These are phyloP conservation scores for Troides oblongomaculatus DNA, from an alignment of 2,888 invertebrate genomes.

Conservation along the genomic window DNA sequence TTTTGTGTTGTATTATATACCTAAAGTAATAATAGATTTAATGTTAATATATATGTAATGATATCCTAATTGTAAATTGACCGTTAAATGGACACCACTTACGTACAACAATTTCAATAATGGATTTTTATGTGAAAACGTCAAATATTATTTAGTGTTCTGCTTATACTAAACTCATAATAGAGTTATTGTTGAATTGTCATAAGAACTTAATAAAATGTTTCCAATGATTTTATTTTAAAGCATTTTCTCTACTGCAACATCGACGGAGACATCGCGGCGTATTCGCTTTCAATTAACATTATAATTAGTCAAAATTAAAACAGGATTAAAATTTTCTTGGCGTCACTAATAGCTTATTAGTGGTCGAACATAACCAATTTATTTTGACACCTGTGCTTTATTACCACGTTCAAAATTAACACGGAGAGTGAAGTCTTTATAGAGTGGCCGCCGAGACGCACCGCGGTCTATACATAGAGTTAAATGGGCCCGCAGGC, in stretches of 20 bases:
- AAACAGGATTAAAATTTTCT: constrained; percentile 70
- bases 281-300: constrained; percentile 52
- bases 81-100: too few species aligned
- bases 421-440: constrained; percentile 32
- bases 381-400: constrained; percentile 35
- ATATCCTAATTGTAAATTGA: too few species aligned
- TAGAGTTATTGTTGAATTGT: neutral
- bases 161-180: too few species aligned
- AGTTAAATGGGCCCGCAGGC: constrained; percentile 67
- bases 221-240: neutral
- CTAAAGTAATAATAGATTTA: too few species aligned
- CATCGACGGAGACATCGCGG: constrained; percentile 31
- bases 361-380: constrained; percentile 46
- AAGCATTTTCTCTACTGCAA: neutral
- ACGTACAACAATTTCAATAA: too few species aligned
- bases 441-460: constrained; percentile 36
- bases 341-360: constrained; percentile 50
- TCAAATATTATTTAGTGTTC: too few species aligned
- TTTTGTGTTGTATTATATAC: too few species aligned
- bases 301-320: constrained; percentile 69
- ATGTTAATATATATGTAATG: too few species aligned
- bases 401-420: constrained; percentile 10
- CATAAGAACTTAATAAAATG: neutral
- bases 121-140: too few species aligned
- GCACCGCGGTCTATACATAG: constrained; percentile 38